Evolutionary conservation across 1,140 invertebrate genomes (phyloP), one percentile per base, ranked within the genome.

Genomic region (Lordiphosa mommai): DNA sequence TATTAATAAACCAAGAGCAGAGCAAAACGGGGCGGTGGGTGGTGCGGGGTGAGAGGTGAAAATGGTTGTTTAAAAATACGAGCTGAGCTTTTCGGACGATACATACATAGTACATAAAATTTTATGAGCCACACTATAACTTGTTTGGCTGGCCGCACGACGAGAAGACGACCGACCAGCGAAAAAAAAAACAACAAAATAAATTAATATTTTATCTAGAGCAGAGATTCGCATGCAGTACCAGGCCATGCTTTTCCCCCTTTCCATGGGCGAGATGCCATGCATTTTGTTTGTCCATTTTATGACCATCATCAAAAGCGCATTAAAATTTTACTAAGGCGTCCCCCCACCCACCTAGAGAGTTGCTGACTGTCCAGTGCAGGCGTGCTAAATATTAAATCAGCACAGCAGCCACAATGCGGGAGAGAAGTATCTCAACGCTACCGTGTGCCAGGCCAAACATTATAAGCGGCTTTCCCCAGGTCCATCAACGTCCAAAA

Each of bases 191-290:
- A 12, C 3, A 30, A 37, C 17, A 55, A 79, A 82, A 82, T 76
- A 82, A 82, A 82, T 82, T 82, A 82, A 82, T 82, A 82, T 82
- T 82, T 82, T 82, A 82, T 82, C 76, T 82, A 84, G 76, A 65
- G 71, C 77, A 82, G 61, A 84, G 76, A 82, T 82, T 82, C 66
- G 67, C 77, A 71, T 80, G 74, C 74, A 74, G 43, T 50, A 7
- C 4, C 23, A 7, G n/a, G 53, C 74, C 60, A 80, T 60, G 59
- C 63, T 64, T n/a, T 9, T 27, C 7, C 10, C 20, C 40, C 20
- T 43, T 29, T 43, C 40, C 40, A 29, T 10, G 27, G 40, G 40
- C 20, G 10, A 13, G 23, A 12, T 48, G 36, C 53, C 71, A 58
- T 82, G 76, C 76, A 82, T 76, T 82, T 84, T 82, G 76, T 84